A percentile compares a stretch with the other conserved stretches of the same genome.
Evolutionary conservation across 53 echinoderm and acorn worm species (phyloP).

Genomic region (Crossaster papposus): DNA sequence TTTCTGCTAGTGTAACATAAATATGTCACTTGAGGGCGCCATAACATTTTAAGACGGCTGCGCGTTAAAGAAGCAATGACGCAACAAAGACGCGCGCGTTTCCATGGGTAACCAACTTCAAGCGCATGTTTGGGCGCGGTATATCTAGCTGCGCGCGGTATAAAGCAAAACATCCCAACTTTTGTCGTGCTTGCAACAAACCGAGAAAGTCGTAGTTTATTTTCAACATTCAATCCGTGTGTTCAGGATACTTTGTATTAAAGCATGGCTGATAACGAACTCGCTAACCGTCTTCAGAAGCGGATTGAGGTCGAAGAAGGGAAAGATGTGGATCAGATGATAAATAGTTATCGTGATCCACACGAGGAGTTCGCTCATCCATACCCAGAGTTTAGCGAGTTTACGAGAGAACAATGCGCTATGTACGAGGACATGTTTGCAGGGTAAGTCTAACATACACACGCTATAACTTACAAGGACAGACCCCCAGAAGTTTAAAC

Average conservation of each 20-base stretch:
- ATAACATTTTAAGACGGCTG: not conserved
- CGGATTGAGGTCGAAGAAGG: constrained; percentile 66
- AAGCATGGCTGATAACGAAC: constrained; percentile 68
- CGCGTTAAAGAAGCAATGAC: not conserved
- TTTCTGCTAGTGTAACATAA: too few species aligned
- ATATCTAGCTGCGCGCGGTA: not conserved
- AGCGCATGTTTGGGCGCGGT: not conserved
- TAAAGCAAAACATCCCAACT: not conserved
- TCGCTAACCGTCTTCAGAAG: constrained; percentile 54
- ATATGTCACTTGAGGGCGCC: not conserved
- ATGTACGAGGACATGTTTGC: constrained; percentile 75
- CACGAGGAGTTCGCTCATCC: constrained; percentile 80
- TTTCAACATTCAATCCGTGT: too few species aligned
- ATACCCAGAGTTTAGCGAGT: constrained; percentile 90
- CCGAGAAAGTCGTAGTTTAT: not conserved
- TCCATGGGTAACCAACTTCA: not conserved
- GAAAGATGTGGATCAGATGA: constrained; percentile 55
- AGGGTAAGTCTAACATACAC: constrained; percentile 60
- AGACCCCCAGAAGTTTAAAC: too few species aligned
- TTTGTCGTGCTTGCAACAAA: not conserved
- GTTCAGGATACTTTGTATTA: not conserved
- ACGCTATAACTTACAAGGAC: too few species aligned
- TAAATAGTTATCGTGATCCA: constrained; percentile 69
- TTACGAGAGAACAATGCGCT: constrained; percentile 76
- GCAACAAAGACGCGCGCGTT: constrained; percentile 26